Evolutionary conservation across 2,113 vertebrate genomes (phyloP).

Genomic region (Gorsachius goisagi): DNA sequence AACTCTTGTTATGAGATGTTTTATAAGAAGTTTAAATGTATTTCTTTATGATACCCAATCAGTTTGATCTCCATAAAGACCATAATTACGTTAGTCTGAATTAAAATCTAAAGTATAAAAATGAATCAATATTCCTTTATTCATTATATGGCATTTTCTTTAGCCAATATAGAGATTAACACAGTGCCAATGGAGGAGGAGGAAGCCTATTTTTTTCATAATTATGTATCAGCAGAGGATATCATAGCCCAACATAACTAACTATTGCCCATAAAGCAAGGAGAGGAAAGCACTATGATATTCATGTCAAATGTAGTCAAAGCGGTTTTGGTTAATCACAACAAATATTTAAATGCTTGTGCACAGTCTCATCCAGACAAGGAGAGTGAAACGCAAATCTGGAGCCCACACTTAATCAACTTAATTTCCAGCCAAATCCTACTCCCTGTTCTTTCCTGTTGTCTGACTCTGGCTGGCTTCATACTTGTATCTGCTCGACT

Average conservation of each 20-base stretch:
- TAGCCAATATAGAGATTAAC: slow-evolving; percentile 15
- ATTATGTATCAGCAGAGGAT: neutral
- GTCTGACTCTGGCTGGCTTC: neutral
- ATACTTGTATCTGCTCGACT: neutral
- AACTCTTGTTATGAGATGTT: neutral
- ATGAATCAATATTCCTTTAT: slow-evolving; percentile 1
- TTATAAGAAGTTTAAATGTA: neutral
- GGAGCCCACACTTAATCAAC: neutral
- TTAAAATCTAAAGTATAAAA: slow-evolving; percentile 32
- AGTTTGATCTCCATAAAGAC: slow-evolving; percentile 48
- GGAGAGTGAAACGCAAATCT: neutral
- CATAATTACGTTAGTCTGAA: slow-evolving; percentile 37
- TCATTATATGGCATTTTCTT: slow-evolving; percentile 52
- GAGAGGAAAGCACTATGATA: too few species aligned
- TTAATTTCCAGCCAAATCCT: neutral
- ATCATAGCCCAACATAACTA: too few species aligned
- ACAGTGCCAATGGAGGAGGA: neutral
- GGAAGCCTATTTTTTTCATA: neutral
- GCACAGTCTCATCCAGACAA: neutral
- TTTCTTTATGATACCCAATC: slow-evolving; percentile 10
- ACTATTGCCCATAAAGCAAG: too few species aligned
- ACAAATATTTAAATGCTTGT: neutral
- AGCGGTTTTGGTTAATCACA: neutral
- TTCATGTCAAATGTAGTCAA: neutral
- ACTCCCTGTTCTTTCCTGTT: neutral